A percentile compares a stretch with the other conserved stretches of the same genome.
phyloP scores from a whole-genome alignment of 2,888 invertebrate genomes.

The Hyalella azteca region DNA sequence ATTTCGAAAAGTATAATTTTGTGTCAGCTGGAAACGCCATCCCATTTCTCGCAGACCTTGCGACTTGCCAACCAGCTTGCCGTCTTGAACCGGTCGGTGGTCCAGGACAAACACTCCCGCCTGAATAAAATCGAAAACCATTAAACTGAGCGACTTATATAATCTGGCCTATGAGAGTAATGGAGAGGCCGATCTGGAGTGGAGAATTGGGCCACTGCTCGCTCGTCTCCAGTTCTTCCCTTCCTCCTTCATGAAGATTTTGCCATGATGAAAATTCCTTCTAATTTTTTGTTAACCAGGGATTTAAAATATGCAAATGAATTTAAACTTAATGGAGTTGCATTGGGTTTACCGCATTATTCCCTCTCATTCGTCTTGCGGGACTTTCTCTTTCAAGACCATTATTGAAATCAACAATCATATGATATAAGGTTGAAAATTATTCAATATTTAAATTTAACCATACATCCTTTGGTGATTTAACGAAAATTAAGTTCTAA shows the following conservation, averaged over 20 bases:
- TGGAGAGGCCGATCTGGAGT: background rate
- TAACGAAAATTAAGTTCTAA: too few relatives aligned
- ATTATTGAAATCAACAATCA: too few relatives aligned
- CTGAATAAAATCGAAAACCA: slow-evolving; percentile 35
- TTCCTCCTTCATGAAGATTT: too few relatives aligned
- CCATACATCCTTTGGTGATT: too few relatives aligned
- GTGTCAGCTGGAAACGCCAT: slow-evolving; percentile 16
- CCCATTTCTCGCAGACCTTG: slow-evolving; percentile 31
- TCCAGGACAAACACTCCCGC: slow-evolving; percentile 24
- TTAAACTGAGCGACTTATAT: slow-evolving; percentile 28
- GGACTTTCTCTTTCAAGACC: too few relatives aligned
- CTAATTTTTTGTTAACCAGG: too few relatives aligned
- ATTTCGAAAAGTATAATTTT: slow-evolving; percentile 26
- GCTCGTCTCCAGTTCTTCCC: background rate
- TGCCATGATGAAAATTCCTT: too few relatives aligned
- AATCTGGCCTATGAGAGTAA: slow-evolving; percentile 32
- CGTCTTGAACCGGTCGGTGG: slow-evolving; percentile 14
- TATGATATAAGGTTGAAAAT: too few relatives aligned
- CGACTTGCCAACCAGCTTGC: background rate
- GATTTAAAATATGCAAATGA: background rate
- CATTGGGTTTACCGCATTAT: too few relatives aligned
- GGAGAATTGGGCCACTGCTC: background rate
- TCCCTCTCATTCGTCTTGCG: too few relatives aligned
- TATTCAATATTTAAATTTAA: too few relatives aligned
- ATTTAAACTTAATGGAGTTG: too few relatives aligned